Percentiles rank a stretch among this genome's conserved stretches.
Evolutionary conservation across 1,140 invertebrate genomes (phyloP).

Genomic region (Hycleus cichorii): DNA sequence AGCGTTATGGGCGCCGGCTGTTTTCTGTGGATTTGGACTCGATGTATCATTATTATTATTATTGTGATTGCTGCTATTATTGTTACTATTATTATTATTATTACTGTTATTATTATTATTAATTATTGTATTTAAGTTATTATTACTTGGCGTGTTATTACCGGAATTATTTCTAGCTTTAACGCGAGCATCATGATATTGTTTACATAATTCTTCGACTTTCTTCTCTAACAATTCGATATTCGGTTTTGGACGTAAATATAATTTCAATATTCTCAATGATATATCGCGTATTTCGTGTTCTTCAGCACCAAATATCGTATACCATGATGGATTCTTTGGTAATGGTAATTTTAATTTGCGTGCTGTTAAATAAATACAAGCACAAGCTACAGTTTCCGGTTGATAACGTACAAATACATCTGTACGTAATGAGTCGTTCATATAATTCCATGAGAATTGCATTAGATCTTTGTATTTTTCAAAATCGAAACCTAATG

Average conservation of each 20-base stretch:
- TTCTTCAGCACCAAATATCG: slow-evolving; percentile 76
- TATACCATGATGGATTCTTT: slow-evolving; percentile 82
- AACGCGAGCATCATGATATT: slow-evolving; percentile 67
- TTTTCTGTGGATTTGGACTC: slow-evolving; percentile 36
- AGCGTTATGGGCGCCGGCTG: slow-evolving; percentile 51
- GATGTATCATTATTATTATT: slow-evolving; percentile 45
- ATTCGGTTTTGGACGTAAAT: slow-evolving; percentile 70
- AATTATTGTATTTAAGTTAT: slow-evolving; percentile 17
- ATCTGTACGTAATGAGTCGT: slow-evolving; percentile 93
- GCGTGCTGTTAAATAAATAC: slow-evolving; percentile 90
- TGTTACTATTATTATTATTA: slow-evolving; percentile 24
- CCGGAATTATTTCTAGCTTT: slow-evolving; percentile 53
- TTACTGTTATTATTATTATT: neutral
- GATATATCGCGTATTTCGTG: slow-evolving; percentile 80
- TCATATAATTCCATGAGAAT: slow-evolving; percentile 99
- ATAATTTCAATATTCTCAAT: slow-evolving; percentile 74
- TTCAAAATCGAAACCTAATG: slow-evolving; percentile 66
- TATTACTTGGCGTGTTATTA: slow-evolving; percentile 32
- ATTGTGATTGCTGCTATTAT: neutral
- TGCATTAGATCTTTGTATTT: slow-evolving; percentile 82
- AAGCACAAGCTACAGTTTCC: slow-evolving; percentile 97
- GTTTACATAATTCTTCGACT: slow-evolving; percentile 64
- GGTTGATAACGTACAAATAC: slow-evolving; percentile 94
- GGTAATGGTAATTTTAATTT: slow-evolving; percentile 80
- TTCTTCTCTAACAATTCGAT: slow-evolving; percentile 66